Percentiles rank a stretch among this genome's conserved stretches.
Conservation (phyloP, 2,797 vertebrate genomes). For the Podarcis lilfordi region DNA sequence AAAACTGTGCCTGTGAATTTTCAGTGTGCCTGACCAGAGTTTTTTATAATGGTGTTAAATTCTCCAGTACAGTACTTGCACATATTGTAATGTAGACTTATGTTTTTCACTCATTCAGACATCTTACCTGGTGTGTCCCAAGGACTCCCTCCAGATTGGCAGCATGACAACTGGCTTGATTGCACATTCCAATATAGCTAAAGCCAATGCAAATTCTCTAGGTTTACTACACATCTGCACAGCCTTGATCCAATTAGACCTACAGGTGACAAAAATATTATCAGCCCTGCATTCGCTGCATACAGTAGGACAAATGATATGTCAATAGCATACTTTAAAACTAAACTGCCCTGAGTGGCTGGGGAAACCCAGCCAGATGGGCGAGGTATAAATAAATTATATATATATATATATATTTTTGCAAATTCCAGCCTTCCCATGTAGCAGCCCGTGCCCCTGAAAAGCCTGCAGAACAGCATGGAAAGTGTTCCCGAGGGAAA, state of each 20-base stretch:
- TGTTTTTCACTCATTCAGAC: not conserved
- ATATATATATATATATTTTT: too few species aligned
- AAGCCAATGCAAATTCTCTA: conserved; percentile 95
- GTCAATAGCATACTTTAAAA: not conserved
- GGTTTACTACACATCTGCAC: conserved; percentile 99
- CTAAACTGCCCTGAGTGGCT: too few species aligned
- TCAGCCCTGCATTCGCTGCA: not conserved
- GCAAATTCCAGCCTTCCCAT: too few species aligned
- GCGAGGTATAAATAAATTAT: too few species aligned
- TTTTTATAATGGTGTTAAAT: not conserved
- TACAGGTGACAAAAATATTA: conserved; percentile 65
- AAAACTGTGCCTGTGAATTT: not conserved
- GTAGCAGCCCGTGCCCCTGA: too few species aligned
- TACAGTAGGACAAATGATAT: too few species aligned
- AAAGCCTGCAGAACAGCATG: too few species aligned
- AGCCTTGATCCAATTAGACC: conserved; percentile 99
- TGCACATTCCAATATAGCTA: conserved; percentile 97
- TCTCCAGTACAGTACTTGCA: not conserved
- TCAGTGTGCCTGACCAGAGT: too few species aligned
- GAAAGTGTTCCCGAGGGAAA: too few species aligned
- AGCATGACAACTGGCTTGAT: conserved; percentile 98
- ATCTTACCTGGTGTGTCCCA: conserved; percentile 94
- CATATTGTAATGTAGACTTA: not conserved
- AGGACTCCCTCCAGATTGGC: conserved; percentile 94
- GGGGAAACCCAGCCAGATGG: too few species aligned